Evolutionary conservation across 1,140 invertebrate genomes (phyloP).

Genomic region (Ceratosolen fusciceps): DNA sequence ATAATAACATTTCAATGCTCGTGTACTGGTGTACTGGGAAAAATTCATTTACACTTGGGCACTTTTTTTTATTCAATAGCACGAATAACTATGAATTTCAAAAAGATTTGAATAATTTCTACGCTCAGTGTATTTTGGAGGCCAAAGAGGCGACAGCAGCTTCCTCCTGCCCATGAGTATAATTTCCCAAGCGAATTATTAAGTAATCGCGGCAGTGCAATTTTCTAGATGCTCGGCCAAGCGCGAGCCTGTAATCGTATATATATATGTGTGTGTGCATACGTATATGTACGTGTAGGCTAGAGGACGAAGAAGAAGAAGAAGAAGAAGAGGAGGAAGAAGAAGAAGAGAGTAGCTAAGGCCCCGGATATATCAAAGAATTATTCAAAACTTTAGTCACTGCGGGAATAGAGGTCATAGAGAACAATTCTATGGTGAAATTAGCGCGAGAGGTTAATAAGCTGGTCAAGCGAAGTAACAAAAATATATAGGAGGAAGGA

Average conservation of each 20-base stretch:
- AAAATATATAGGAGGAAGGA: too few species aligned
- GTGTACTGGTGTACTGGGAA: too few species aligned
- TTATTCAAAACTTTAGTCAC: conserved; percentile 61
- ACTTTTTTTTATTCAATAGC: too few species aligned
- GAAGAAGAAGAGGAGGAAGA: too few species aligned
- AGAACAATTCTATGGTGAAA: background rate
- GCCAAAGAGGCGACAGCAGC: background rate
- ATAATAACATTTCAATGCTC: too few species aligned
- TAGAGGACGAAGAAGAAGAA: too few species aligned
- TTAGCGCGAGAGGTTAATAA: background rate
- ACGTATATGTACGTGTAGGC: too few species aligned
- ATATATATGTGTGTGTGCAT: too few species aligned
- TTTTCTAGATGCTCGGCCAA: conserved; percentile 67
- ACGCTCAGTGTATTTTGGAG: too few species aligned
- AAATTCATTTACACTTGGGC: too few species aligned
- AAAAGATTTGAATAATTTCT: too few species aligned
- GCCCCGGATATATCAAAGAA: conserved; percentile 63
- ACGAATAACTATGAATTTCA: too few species aligned
- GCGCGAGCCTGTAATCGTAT: conserved; percentile 48
- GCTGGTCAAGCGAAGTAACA: background rate
- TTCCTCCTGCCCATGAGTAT: conserved; percentile 22
- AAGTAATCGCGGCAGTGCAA: conserved; percentile 53
- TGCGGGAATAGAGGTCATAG: background rate
- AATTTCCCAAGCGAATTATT: conserved; percentile 56
- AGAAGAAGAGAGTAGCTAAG: background rate